A percentile compares a stretch with the other conserved stretches of the same genome.
Evolutionary conservation across 2,113 vertebrate genomes (phyloP).

Genomic region (Puma concolor): DNA sequence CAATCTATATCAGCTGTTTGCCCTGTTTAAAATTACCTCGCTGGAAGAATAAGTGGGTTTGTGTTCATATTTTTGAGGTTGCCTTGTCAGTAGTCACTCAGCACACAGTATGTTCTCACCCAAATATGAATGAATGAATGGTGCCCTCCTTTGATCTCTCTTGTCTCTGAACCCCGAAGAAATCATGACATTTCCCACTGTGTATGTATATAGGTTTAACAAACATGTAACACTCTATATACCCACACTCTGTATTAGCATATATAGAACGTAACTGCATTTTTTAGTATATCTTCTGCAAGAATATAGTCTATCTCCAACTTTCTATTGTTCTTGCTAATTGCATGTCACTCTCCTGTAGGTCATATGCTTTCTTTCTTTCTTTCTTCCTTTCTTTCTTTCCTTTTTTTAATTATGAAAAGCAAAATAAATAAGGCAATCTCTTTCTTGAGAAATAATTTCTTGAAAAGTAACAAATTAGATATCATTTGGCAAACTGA

Average conservation of each 20-base stretch:
- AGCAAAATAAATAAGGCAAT: constrained; percentile 64
- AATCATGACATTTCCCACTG: neutral
- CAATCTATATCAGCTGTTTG: neutral
- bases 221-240: neutral
- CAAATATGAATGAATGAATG: neutral
- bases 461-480: constrained; percentile 54
- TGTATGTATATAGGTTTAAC: neutral
- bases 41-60: neutral
- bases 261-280: neutral
- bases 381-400: neutral
- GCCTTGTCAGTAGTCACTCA: neutral
- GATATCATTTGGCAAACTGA: constrained; percentile 59
- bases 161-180: constrained; percentile 6
- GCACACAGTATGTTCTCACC: neutral
- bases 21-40: constrained; percentile 30
- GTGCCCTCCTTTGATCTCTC: constrained; percentile 13
- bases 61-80: neutral
- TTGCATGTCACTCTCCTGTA: constrained; percentile 34
- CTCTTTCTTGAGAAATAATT: constrained; percentile 64
- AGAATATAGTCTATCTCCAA: constrained; percentile 33
- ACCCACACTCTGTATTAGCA: neutral
- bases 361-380: constrained; percentile 50
- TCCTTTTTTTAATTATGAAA: neutral
- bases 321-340: constrained; percentile 64
- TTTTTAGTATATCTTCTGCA: constrained; percentile 45